These are phyloP conservation scores for Ophiodon elongatus DNA, from an alignment of 2,113 vertebrate genomes.

Conservation along the genomic window DNA sequence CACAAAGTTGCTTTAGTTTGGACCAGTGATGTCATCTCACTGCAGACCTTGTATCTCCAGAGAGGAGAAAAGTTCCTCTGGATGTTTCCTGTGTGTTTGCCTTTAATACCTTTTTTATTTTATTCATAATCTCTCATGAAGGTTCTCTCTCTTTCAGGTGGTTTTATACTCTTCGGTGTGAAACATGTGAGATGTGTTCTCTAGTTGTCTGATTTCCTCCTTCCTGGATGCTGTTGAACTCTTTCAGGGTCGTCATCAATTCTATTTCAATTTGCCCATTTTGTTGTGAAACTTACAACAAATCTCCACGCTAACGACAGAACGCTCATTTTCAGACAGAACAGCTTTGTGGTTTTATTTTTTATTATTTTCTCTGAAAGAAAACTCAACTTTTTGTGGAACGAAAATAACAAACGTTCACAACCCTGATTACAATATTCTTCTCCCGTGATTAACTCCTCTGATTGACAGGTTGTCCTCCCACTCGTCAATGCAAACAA, in stretches of 20 bases:
- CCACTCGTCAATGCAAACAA: conserved; percentile 29
- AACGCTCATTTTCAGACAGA: background rate
- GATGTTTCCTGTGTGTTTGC: conserved; percentile 16
- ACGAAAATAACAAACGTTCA: conserved; percentile 33
- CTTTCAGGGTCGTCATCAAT: conserved; percentile 32
- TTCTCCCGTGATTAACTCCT: conserved; percentile 28
- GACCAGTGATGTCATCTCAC: no score
- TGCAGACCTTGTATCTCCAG: background rate
- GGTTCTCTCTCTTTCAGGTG: conserved; percentile 27
- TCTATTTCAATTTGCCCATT: conserved; percentile 9
- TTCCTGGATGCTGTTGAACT: background rate
- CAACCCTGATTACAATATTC: conserved; percentile 10
- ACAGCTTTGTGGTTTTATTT: background rate
- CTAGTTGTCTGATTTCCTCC: background rate
- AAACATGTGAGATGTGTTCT: background rate
- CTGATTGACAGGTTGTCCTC: conserved; percentile 56
- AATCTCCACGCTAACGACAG: background rate
- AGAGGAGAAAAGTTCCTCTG: background rate
- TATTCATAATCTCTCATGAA: background rate
- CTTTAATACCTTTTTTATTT: background rate
- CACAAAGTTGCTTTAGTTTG: background rate
- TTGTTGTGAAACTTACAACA: background rate
- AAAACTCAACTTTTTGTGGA: background rate
- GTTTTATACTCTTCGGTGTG: background rate
- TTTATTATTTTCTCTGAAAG: background rate